These are phyloP conservation scores for Mystacornis crossleyi DNA, from an alignment of 2,113 vertebrate species.

Conservation along the genomic window DNA sequence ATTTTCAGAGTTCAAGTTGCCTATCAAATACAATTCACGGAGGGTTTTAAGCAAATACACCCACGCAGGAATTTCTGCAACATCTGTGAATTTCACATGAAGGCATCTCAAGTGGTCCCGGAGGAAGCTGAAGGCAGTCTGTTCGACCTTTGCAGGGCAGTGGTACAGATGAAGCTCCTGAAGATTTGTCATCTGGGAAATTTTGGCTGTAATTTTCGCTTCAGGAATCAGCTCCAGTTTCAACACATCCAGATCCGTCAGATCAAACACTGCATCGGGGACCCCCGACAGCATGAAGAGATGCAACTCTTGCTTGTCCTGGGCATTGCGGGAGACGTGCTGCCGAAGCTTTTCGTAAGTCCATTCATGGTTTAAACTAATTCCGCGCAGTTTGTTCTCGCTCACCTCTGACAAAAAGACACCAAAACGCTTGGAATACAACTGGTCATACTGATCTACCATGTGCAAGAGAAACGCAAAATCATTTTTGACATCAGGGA, in stretches of 20 bases:
- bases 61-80: conserved; percentile 97
- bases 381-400: conserved; percentile 95
- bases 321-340: conserved; percentile 90
- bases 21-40: conserved; percentile 91
- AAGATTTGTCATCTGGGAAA: conserved; percentile 96
- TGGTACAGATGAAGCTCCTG: conserved; percentile 97
- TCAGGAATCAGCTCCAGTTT: conserved; percentile 97
- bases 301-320: conserved; percentile 93
- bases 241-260: conserved; percentile 92
- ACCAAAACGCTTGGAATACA: conserved; percentile 96
- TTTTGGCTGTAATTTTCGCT: conserved; percentile 93
- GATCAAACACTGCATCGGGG: conserved; percentile 93
- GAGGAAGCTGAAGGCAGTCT: conserved; percentile 96
- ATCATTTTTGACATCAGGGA: conserved; percentile 97
- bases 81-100: conserved; percentile 98
- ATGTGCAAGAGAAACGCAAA: conserved; percentile 98
- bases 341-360: conserved; percentile 94
- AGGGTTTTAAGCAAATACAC: conserved; percentile 94
- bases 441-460: conserved; percentile 97
- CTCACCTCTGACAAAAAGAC: conserved; percentile 97
- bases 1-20: conserved; percentile 97
- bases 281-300: conserved; percentile 96
- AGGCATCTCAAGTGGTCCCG: conserved; percentile 96
- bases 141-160: conserved; percentile 96
- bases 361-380: conserved; percentile 97